These are phyloP conservation scores for Chondrosia reniformis DNA, from an alignment of 37 sponge, comb jelly and placozoan species.

Conservation along the genomic window DNA sequence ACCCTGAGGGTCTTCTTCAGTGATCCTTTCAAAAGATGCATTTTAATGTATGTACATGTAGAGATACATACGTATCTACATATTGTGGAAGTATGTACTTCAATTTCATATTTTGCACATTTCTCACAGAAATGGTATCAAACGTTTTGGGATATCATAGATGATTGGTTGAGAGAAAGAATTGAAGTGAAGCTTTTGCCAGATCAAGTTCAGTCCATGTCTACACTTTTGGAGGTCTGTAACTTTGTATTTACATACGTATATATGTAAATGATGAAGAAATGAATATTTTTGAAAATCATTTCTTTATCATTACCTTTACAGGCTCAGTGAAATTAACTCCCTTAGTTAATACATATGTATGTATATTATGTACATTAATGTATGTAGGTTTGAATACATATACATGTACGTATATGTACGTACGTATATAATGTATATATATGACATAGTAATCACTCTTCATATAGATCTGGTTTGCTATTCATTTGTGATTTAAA, in stretches of 20 bases:
- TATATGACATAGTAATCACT: not conserved
- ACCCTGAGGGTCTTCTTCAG: too few species aligned
- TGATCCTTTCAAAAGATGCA: too few species aligned
- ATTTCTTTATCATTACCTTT: too few species aligned
- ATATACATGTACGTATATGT: conserved; percentile 15
- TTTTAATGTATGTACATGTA: not conserved
- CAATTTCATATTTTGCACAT: not conserved
- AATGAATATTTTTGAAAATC: too few species aligned
- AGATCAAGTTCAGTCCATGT: not conserved
- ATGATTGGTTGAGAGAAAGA: conserved; percentile 14
- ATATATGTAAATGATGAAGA: not conserved
- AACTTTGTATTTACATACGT: not conserved
- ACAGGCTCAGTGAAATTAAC: not conserved
- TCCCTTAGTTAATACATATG: too few species aligned
- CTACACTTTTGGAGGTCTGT: not conserved
- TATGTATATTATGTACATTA: too few species aligned
- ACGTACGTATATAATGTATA: not conserved
- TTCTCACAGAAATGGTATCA: conserved; percentile 12
- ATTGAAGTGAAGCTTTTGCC: conserved; percentile 7
- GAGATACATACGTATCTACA: too few species aligned
- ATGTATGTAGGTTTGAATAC: conserved; percentile 13
- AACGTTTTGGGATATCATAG: conserved; percentile 11
- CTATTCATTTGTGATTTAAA: not conserved
- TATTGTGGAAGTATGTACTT: not conserved
- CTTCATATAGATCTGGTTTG: not conserved